A percentile compares a stretch with the other conserved stretches of the same genome.
phyloP scores from a whole-genome alignment of 2,113 vertebrate species.

The Canis aureus region DNA sequence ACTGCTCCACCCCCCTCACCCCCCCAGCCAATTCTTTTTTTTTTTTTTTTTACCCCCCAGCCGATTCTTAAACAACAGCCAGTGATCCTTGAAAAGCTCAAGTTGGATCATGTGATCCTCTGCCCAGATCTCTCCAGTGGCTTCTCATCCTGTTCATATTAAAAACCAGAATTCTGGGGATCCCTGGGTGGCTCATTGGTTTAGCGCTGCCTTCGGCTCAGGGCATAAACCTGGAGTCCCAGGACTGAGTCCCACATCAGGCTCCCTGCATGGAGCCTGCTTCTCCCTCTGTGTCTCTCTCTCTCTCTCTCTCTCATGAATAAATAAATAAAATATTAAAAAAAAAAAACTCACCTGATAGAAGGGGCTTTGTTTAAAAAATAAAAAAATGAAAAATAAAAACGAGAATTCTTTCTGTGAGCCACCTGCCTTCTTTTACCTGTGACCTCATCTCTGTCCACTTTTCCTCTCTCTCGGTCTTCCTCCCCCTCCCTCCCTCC shows the following conservation, averaged over 20 bases:
- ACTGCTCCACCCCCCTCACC: too few species aligned
- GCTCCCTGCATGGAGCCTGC: too few species aligned
- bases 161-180: neutral
- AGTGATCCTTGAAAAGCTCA: neutral
- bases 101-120: neutral
- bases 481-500: neutral
- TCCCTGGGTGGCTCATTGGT: too few species aligned
- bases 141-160: neutral
- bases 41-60: too few species aligned
- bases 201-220: too few species aligned
- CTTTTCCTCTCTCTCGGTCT: neutral
- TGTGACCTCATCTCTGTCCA: neutral
- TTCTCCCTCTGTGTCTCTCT: too few species aligned
- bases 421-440: neutral
- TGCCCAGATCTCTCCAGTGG: neutral
- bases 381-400: neutral
- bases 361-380: too few species aligned
- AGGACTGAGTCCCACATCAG: too few species aligned
- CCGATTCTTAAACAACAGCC: neutral
- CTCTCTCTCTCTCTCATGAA: too few species aligned
- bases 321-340: too few species aligned
- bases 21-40: neutral
- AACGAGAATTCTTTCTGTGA: neutral
- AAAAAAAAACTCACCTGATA: too few species aligned
- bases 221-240: too few species aligned